Percentiles rank a stretch among this genome's conserved stretches.
Evolutionary conservation across 2,113 vertebrate species (phyloP).

Genomic region (Neopipo cinnamomea): DNA sequence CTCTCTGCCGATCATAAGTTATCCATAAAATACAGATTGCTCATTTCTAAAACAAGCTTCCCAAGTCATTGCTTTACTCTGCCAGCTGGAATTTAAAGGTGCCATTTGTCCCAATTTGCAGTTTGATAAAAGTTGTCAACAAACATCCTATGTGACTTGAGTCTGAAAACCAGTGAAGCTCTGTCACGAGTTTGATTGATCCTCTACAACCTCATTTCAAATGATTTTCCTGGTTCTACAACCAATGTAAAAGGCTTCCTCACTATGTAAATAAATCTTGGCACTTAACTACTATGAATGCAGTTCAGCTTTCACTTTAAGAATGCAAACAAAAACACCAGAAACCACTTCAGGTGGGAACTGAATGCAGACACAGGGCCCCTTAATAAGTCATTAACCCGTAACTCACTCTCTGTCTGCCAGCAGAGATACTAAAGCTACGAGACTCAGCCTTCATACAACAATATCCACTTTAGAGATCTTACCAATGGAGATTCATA

Average conservation of each 20-base stretch:
- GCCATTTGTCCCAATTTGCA: neutral
- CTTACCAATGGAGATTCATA: neutral
- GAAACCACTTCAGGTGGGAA: neutral
- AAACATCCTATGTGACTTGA: neutral
- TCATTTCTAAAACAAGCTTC: neutral
- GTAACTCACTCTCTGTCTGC: neutral
- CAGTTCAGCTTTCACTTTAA: neutral
- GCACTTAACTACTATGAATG: neutral
- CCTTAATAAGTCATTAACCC: neutral
- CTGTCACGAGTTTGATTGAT: neutral
- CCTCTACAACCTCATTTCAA: neutral
- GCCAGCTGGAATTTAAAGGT: neutral
- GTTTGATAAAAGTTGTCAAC: neutral
- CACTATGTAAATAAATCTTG: neutral
- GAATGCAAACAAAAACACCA: neutral
- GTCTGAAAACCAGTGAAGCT: neutral
- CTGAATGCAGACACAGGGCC: neutral
- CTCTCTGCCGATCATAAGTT: neutral
- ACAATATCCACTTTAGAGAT: neutral
- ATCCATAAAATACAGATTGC: neutral
- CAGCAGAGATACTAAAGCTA: neutral
- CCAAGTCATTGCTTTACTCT: neutral
- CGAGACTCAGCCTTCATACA: neutral
- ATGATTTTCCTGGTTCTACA: neutral
- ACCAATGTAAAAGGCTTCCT: neutral